These are phyloP conservation scores for Xanthorhoe spadicearia DNA, from an alignment of 2,888 invertebrate species.

Conservation along the genomic window DNA sequence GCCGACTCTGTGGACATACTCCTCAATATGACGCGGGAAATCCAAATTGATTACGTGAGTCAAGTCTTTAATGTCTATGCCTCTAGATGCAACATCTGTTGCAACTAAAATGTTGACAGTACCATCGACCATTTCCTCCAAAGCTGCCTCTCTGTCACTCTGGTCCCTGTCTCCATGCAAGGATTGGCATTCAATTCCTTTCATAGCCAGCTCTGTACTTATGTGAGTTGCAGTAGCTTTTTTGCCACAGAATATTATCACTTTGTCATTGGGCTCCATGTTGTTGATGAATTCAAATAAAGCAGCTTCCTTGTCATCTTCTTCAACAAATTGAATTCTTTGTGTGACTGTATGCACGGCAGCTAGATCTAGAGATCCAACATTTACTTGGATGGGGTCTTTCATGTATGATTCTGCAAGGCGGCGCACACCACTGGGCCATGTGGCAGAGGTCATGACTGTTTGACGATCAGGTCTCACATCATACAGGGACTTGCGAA, in stretches of 20 bases:
- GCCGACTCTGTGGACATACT: slow-evolving; percentile 98
- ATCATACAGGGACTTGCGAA: slow-evolving; percentile 91
- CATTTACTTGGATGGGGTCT: slow-evolving; percentile 95
- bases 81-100: slow-evolving; percentile 97
- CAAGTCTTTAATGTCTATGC: slow-evolving; percentile 95
- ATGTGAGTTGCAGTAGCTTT: slow-evolving; percentile 94
- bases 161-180: slow-evolving; percentile 96
- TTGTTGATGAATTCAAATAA: slow-evolving; percentile 88
- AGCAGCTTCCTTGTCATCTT: slow-evolving; percentile 87
- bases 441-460: slow-evolving; percentile 98
- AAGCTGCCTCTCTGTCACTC: slow-evolving; percentile 90
- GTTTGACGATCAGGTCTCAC: slow-evolving; percentile 96
- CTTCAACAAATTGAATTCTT: slow-evolving; percentile 89
- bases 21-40: slow-evolving; percentile 97
- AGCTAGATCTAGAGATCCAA: slow-evolving; percentile 94
- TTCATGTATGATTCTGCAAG: slow-evolving; percentile 94
- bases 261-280: slow-evolving; percentile 91
- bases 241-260: slow-evolving; percentile 95
- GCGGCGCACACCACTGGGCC: slow-evolving; percentile 94
- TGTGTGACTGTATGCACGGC: slow-evolving; percentile 96
- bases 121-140: slow-evolving; percentile 92
- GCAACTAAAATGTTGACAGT: slow-evolving; percentile 93
- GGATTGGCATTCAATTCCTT: slow-evolving; percentile 89
- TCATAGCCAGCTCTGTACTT: slow-evolving; percentile 90
- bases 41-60: slow-evolving; percentile 97